phyloP scores from a whole-genome alignment of 2,113 vertebrate genomes.

The Phodopus roborovskii region DNA sequence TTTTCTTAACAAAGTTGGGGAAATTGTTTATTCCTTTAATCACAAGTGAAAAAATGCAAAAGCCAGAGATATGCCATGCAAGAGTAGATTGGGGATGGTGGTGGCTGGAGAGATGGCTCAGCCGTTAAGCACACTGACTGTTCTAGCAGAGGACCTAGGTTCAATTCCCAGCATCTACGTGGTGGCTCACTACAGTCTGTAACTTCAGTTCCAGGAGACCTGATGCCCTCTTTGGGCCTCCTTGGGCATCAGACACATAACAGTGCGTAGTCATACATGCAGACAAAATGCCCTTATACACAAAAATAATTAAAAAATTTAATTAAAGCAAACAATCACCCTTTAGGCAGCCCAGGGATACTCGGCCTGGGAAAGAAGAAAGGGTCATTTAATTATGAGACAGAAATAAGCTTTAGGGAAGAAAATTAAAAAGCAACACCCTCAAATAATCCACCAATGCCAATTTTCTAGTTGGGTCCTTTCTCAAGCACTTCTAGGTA shows the following conservation, averaged over 20 bases:
- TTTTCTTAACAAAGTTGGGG: not conserved
- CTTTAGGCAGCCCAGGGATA: not conserved
- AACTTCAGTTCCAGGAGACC: not conserved
- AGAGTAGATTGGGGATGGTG: not conserved
- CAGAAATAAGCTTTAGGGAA: not conserved
- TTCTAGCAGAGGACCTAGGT: not conserved
- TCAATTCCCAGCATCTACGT: not conserved
- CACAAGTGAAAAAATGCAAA: not conserved
- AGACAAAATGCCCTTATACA: not conserved
- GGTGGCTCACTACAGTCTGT: not conserved
- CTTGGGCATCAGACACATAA: not conserved
- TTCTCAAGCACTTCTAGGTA: not conserved
- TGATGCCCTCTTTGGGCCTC: not conserved
- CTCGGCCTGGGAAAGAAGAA: not conserved
- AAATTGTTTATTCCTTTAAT: not conserved
- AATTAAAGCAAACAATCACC: not conserved
- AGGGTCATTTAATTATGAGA: not conserved
- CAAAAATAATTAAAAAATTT: not conserved
- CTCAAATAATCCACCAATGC: not conserved
- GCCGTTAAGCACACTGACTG: not conserved
- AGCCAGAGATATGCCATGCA: not conserved
- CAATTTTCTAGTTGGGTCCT: not conserved
- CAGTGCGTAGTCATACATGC: not conserved
- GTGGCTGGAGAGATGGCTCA: not conserved
- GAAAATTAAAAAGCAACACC: not conserved